These are phyloP conservation scores for Acanthopagrus latus DNA, from an alignment of 2,797 vertebrate species.

Conservation along the genomic window DNA sequence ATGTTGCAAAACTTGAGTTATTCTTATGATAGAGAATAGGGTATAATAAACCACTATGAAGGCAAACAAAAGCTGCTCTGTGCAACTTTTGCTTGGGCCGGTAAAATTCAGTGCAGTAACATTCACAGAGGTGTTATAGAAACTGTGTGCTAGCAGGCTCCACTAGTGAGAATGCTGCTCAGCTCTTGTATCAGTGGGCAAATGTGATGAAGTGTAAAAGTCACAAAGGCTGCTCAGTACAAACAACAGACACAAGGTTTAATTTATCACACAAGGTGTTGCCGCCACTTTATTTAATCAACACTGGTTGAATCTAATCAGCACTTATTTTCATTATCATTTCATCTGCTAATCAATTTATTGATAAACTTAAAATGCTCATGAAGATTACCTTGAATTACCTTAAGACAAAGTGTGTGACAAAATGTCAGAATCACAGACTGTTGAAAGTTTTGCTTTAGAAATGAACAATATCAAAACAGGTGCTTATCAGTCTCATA, in stretches of 20 bases:
- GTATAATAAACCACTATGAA: constrained; percentile 4
- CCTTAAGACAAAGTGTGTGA: too few relatives aligned
- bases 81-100: not conserved
- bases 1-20: constrained; percentile 4
- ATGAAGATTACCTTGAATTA: not conserved
- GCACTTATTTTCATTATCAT: not conserved
- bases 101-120: not conserved
- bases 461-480: not conserved
- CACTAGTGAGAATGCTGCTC: not conserved
- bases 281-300: not conserved
- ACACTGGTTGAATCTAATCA: not conserved
- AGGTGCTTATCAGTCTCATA: not conserved
- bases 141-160: constrained; percentile 4
- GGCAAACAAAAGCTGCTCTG: not conserved
- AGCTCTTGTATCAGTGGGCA: too few relatives aligned
- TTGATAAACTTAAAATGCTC: not conserved
- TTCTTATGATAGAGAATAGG: constrained; percentile 25
- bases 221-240: not conserved
- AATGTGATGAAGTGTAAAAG: not conserved
- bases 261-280: not conserved
- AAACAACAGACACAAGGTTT: not conserved
- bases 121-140: constrained; percentile 11
- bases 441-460: not conserved
- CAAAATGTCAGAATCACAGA: not conserved
- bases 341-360: not conserved